A percentile compares a stretch with the other conserved stretches of the same genome.
These are phyloP conservation scores for Gyrodactylus bullatarudis DNA, from an alignment of 1,140 invertebrate species.

Conservation along the genomic window DNA sequence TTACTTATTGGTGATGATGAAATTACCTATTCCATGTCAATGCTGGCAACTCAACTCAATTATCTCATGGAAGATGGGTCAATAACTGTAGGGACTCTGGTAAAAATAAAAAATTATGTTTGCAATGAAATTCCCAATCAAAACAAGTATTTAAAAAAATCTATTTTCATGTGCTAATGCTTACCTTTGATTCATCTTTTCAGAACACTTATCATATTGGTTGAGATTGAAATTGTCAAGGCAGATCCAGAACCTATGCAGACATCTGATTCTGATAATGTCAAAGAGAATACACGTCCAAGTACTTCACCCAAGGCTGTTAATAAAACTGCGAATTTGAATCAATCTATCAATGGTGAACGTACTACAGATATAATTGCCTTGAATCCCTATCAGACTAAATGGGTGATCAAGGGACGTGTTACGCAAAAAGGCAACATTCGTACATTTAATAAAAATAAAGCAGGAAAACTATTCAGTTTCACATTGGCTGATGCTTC, in stretches of 20 bases:
- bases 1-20: slow-evolving; percentile 1
- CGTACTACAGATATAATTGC: neutral
- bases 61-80: slow-evolving; percentile 3
- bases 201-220: neutral
- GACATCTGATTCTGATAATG: neutral
- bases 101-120: neutral
- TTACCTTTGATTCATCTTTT: neutral
- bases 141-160: neutral
- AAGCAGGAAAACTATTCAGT: slow-evolving; percentile 66
- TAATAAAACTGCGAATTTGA: neutral
- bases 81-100: neutral
- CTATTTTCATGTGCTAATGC: neutral
- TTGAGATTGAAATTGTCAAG: neutral
- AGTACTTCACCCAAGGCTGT: neutral
- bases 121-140: neutral
- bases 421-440: slow-evolving; percentile 47
- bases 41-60: slow-evolving; percentile 5
- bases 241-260: neutral
- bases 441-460: slow-evolving; percentile 53
- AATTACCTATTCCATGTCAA: neutral
- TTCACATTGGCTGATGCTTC: slow-evolving; percentile 64
- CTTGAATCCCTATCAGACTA: slow-evolving; percentile 14
- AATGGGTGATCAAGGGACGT: slow-evolving; percentile 61
- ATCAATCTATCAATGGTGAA: neutral
- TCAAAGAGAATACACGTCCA: neutral